Conservation (phyloP, 2,113 vertebrate genomes). For the Smithornis capensis region DNA sequence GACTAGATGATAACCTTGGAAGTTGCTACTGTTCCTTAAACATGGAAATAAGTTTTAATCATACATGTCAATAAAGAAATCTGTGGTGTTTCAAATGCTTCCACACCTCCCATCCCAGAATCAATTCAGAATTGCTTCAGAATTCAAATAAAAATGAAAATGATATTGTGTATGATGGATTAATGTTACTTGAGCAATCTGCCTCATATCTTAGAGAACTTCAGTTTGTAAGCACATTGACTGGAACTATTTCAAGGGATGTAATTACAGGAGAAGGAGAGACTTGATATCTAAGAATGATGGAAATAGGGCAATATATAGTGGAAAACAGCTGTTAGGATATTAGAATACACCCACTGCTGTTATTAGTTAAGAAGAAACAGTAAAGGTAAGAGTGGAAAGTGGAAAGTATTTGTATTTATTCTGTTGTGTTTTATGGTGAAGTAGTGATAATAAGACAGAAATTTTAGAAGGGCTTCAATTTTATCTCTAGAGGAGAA, state of each 20-base stretch:
- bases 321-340: not conserved
- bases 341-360: not conserved
- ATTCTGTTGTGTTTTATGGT: not conserved
- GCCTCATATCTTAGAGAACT: not conserved
- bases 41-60: not conserved
- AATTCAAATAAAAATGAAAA: not conserved
- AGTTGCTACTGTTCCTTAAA: not conserved
- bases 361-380: not conserved
- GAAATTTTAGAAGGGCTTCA: not conserved
- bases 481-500: not conserved
- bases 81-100: not conserved
- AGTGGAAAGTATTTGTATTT: not conserved
- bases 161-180: not conserved
- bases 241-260: constrained; percentile 6
- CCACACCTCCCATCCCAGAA: not conserved
- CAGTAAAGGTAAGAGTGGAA: not conserved
- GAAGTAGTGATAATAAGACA: not conserved
- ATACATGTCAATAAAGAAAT: not conserved
- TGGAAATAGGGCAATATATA: constrained; percentile 7
- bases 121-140: not conserved
- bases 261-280: constrained; percentile 7
- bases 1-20: not conserved
- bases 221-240: not conserved
- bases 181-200: not conserved
- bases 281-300: constrained; percentile 23